Evolutionary conservation across 2,797 vertebrate species (phyloP), one percentile per base, ranked within the genome.

Genomic region (Enteromius radiatus): DNA sequence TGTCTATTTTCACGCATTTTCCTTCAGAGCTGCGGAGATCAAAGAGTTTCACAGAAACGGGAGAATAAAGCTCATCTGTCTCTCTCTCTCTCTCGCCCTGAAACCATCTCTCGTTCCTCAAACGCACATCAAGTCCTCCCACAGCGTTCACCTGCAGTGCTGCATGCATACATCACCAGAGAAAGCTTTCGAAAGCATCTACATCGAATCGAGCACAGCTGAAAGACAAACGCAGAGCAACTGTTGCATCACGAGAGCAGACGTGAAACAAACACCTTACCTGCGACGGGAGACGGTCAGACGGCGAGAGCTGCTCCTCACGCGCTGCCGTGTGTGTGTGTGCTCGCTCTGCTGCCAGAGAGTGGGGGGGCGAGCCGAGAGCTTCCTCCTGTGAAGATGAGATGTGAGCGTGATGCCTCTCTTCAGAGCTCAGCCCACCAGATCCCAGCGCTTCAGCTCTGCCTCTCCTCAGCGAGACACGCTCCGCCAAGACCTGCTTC

Each of bases 401-500:
- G 89, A 92, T 88, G 87, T 91, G 91, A 86, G 91, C 85, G 78
- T 47, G 86, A 90, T 88, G 89, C 89, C 90, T 89, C 79, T 89
- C 89, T 15, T 61, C 84, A 84, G 90, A 84, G 90, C 84, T 64
- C 85, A 85, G 38, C 19, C 78, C 68, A 28, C 68, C 28, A 3
- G 49, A 76, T 89, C 92, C 90, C 0, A 93, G 89, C 73, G 92
- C 94, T 90, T 92, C 88, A 79, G 84, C 85, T 0, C 91, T 89
- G 68, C 93, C 96, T 84, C 96, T 94, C 78, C 90, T 87, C 84
- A 89, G 92, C 82, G 21, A 5, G 2, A 45, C 9, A 0, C 9
- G 45, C n/a, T 86, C 56, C 0, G 92, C 89, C 19, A 98, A 90
- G 87, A 92, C 93, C 71, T 92, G 83, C 61, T 97, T 98, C 91